These are phyloP conservation scores for Chelonia mydas DNA, from an alignment of 2,797 vertebrate genomes.

Conservation along the genomic window DNA sequence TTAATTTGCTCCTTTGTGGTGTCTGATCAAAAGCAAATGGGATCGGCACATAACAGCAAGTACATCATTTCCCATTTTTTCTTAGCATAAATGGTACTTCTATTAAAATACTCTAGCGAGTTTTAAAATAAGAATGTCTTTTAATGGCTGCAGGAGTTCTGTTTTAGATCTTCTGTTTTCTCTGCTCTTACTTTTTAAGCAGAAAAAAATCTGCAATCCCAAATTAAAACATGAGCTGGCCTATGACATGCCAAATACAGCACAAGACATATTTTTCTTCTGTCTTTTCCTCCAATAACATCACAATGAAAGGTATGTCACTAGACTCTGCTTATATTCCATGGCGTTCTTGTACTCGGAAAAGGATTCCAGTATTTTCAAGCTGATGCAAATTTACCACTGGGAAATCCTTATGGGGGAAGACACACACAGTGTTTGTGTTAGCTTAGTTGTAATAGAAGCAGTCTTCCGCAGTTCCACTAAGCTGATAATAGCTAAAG, in stretches of 20 bases:
- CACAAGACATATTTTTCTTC: slow-evolving; percentile 53
- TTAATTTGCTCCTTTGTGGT: not conserved
- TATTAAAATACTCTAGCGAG: not conserved
- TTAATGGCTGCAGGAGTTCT: not conserved
- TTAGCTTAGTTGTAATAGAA: slow-evolving; percentile 40
- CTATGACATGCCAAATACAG: slow-evolving; percentile 42
- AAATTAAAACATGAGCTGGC: slow-evolving; percentile 18
- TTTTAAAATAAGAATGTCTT: not conserved
- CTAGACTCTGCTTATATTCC: not conserved
- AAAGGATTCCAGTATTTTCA: slow-evolving; percentile 30
- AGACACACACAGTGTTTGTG: slow-evolving; percentile 2
- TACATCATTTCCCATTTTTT: not conserved
- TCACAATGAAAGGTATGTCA: slow-evolving; percentile 23
- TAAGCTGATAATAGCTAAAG: slow-evolving; percentile 8
- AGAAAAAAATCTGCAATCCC: slow-evolving; percentile 24
- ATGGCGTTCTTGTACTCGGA: not conserved
- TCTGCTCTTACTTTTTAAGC: slow-evolving; percentile 15
- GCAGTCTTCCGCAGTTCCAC: not conserved
- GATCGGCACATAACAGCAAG: not conserved
- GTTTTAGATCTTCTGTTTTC: slow-evolving; percentile 26
- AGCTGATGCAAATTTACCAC: slow-evolving; percentile 26
- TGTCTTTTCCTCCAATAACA: slow-evolving; percentile 33
- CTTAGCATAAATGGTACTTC: not conserved
- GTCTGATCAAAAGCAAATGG: not conserved
- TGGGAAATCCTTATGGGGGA: not conserved